phyloP scores from a whole-genome alignment of 2,888 invertebrate species.

The Caprella mutica region DNA sequence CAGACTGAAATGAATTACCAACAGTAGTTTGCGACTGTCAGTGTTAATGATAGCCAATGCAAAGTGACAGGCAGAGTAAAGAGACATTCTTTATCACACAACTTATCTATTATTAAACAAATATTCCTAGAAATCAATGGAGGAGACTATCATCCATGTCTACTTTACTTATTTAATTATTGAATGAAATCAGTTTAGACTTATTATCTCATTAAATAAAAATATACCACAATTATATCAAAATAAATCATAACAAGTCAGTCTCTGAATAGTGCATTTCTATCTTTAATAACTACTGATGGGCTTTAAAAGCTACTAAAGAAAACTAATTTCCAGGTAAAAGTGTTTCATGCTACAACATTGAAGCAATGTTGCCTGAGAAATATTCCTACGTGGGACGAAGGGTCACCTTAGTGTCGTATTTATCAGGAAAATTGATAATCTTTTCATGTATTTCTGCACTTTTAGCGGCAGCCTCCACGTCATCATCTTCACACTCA shows the following conservation, averaged over 20 bases:
- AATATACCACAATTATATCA: too few relatives aligned
- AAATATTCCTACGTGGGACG: conserved; percentile 11
- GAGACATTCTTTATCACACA: too few relatives aligned
- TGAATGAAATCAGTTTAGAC: too few relatives aligned
- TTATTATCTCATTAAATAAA: too few relatives aligned
- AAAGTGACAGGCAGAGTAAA: not conserved
- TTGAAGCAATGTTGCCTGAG: not conserved
- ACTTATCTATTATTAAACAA: too few relatives aligned
- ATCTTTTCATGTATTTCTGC: conserved; percentile 92
- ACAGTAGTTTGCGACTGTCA: not conserved
- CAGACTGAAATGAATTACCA: not conserved
- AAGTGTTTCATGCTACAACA: not conserved
- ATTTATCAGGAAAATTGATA: conserved; percentile 75
- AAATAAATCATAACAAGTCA: not conserved
- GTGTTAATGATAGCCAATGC: too few relatives aligned
- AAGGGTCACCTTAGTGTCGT: conserved; percentile 67
- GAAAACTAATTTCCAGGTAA: not conserved
- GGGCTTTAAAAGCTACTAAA: not conserved
- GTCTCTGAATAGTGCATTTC: not conserved
- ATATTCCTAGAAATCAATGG: too few relatives aligned
- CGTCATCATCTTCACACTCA: conserved; percentile 62
- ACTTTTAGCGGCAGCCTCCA: conserved; percentile 75
- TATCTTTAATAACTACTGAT: not conserved
- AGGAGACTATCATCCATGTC: too few relatives aligned
- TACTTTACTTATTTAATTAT: too few relatives aligned